Conservation (phyloP, 2,113 vertebrate genomes). For the Gallinago jamesoni region DNA sequence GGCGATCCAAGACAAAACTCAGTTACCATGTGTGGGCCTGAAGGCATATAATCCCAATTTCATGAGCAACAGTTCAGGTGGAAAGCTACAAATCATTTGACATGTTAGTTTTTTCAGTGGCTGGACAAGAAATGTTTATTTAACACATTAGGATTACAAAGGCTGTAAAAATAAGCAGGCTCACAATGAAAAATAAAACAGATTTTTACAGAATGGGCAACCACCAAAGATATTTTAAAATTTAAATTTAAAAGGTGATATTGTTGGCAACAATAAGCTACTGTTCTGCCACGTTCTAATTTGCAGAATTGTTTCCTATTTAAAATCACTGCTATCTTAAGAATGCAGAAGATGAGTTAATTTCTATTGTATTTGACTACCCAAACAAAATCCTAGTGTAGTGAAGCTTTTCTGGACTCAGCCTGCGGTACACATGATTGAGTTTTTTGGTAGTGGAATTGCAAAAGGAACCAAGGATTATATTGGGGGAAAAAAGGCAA, state of each 20-base stretch:
- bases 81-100: conserved; percentile 32
- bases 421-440: not conserved
- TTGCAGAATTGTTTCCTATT: not conserved
- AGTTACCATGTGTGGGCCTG: not conserved
- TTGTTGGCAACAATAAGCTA: rapidly evolving
- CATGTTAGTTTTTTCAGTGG: conserved; percentile 11
- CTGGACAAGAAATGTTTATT: conserved; percentile 39
- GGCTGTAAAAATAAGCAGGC: conserved; percentile 15
- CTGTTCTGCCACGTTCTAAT: not conserved
- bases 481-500: not conserved
- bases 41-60: not conserved
- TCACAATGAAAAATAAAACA: not conserved
- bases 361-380: not conserved
- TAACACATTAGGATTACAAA: conserved; percentile 22
- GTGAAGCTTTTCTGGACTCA: conserved; percentile 1
- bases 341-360: not conserved
- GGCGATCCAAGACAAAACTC: not conserved
- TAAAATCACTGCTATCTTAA: not conserved
- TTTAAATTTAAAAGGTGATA: not conserved
- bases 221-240: not conserved
- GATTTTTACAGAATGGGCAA: not conserved
- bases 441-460: not conserved
- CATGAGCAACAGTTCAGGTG: conserved; percentile 9
- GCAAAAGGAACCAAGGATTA: not conserved
- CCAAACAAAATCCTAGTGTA: not conserved